A percentile compares a stretch with the other conserved stretches of the same genome.
Conservation (phyloP, 2,888 invertebrate species). For the Ophion ventricosus region DNA sequence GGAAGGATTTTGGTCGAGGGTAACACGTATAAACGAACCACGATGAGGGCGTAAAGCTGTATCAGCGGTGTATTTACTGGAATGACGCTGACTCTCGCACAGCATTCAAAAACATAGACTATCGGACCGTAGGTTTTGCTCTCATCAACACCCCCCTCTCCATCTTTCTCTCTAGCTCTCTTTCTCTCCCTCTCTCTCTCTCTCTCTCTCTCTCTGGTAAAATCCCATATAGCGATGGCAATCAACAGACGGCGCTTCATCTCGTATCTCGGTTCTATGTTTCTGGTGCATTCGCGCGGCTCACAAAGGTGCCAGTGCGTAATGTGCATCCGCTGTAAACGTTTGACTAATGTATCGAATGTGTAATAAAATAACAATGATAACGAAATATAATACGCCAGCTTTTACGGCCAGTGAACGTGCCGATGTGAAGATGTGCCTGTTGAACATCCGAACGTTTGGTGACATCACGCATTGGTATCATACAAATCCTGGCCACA, state of each 20-base stretch:
- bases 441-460: neutral
- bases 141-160: neutral
- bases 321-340: constrained; percentile 30
- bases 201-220: neutral
- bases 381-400: neutral
- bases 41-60: constrained; percentile 39
- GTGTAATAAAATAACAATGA: constrained; percentile 43
- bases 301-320: constrained; percentile 23
- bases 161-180: neutral
- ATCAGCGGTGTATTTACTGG: constrained; percentile 43
- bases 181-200: neutral
- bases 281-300: constrained; percentile 23
- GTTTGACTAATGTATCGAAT: constrained; percentile 22
- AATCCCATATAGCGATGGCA: constrained; percentile 26
- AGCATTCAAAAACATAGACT: neutral
- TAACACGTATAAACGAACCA: constrained; percentile 42
- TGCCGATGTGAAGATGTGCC: neutral
- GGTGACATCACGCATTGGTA: neutral
- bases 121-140: neutral
- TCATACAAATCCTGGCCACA: neutral
- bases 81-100: constrained; percentile 24
- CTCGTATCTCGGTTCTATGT: constrained; percentile 19
- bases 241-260: constrained; percentile 5
- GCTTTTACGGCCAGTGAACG: neutral
- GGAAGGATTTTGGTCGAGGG: constrained; percentile 6